Evolutionary conservation across 2,888 invertebrate species (phyloP).

Genomic region (Drosophila paranaensis): DNA sequence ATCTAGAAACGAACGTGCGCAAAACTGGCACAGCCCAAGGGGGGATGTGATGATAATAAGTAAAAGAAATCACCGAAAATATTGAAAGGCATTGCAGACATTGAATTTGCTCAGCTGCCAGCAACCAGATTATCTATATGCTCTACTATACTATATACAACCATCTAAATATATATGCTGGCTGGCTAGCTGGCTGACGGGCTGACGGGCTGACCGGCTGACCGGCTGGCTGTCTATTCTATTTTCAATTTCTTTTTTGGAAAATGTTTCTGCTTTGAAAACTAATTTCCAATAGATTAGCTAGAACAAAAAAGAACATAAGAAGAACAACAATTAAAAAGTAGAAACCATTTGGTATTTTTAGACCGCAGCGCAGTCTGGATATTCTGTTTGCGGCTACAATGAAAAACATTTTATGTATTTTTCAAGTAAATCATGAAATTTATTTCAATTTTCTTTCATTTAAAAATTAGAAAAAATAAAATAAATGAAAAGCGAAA

Average conservation of each 20-base stretch:
- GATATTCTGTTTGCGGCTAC: constrained; percentile 45
- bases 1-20: constrained; percentile 54
- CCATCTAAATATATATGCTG: constrained; percentile 17
- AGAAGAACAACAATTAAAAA: constrained; percentile 27
- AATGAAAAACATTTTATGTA: constrained; percentile 67
- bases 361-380: constrained; percentile 53
- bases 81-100: constrained; percentile 65
- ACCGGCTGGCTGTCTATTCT: constrained; percentile 43
- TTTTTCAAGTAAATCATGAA: constrained; percentile 68
- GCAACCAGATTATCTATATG: constrained; percentile 35
- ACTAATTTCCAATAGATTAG: constrained; percentile 80
- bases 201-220: constrained; percentile 13
- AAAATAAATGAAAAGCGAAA: constrained; percentile 38
- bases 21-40: constrained; percentile 54
- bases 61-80: constrained; percentile 37
- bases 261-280: constrained; percentile 59
- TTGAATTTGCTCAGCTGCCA: constrained; percentile 63
- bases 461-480: constrained; percentile 36
- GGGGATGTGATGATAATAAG: constrained; percentile 38
- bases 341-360: constrained; percentile 53
- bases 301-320: constrained; percentile 43
- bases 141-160: constrained; percentile 12
- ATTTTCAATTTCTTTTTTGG: constrained; percentile 74
- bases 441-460: constrained; percentile 70
- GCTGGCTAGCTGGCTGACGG: not conserved